Percentiles rank a stretch among this genome's conserved stretches.
These are phyloP conservation scores for Acleris literana DNA, from an alignment of 2,888 invertebrate genomes.

Conservation along the genomic window DNA sequence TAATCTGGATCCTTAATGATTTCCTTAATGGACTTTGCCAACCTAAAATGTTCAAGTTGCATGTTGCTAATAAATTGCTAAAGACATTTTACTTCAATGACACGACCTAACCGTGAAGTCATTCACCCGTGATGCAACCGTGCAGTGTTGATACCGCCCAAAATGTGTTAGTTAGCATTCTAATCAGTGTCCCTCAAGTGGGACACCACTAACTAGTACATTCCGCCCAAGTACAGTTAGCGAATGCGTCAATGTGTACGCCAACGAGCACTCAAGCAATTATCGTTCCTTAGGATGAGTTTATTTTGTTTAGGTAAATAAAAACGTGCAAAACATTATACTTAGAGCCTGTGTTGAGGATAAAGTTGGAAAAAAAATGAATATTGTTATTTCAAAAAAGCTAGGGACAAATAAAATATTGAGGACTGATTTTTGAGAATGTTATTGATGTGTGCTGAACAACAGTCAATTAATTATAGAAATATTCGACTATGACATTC, in stretches of 20 bases:
- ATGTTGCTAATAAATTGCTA: no score
- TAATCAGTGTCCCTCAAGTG: slow-evolving; percentile 28
- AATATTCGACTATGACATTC: no score
- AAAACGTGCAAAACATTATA: background rate
- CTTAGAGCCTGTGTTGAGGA: background rate
- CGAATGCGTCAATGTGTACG: slow-evolving; percentile 18
- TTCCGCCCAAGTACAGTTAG: slow-evolving; percentile 21
- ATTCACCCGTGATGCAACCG: slow-evolving; percentile 20
- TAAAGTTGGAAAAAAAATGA: no score
- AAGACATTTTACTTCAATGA: no score
- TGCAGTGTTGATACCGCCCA: background rate
- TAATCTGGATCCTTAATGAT: no score
- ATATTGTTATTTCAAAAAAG: no score
- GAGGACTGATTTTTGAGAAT: no score
- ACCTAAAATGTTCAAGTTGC: no score
- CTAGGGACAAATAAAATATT: no score
- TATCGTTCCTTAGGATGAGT: background rate
- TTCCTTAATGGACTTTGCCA: no score
- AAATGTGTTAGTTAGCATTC: slow-evolving; percentile 26
- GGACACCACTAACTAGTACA: slow-evolving; percentile 20
- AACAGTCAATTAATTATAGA: no score
- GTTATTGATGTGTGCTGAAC: no score
- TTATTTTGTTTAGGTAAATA: background rate
- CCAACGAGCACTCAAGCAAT: slow-evolving; percentile 9
- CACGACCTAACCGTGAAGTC: slow-evolving; percentile 11